Conservation (phyloP, 2,797 vertebrate genomes). For the Acanthurus tractus region DNA sequence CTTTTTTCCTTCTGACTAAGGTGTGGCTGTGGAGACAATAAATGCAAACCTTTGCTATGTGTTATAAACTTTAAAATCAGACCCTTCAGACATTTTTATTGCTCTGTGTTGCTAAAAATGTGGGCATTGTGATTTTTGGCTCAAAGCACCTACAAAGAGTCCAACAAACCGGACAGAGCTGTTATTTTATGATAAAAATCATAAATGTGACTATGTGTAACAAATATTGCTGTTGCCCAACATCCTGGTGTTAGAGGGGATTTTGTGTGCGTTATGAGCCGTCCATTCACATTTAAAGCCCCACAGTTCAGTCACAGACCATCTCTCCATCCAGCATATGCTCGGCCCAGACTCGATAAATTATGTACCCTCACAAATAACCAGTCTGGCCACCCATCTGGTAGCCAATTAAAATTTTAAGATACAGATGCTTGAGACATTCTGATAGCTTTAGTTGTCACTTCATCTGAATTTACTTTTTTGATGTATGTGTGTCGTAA, state of each 20-base stretch:
- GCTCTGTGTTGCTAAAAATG: background rate
- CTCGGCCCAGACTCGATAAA: conserved; percentile 64
- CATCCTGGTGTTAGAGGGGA: background rate
- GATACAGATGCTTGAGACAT: conserved; percentile 76
- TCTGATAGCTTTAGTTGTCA: conserved; percentile 62
- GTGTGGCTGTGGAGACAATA: no score
- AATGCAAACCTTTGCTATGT: background rate
- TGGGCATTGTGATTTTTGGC: background rate
- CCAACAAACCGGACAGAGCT: background rate
- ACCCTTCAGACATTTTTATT: no score
- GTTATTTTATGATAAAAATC: conserved; percentile 8
- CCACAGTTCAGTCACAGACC: conserved; percentile 34
- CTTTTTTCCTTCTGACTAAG: no score
- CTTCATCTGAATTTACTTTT: conserved; percentile 59
- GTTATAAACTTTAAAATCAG: background rate
- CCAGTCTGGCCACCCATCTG: conserved; percentile 74
- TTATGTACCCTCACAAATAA: conserved; percentile 79
- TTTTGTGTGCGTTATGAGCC: conserved; percentile 21
- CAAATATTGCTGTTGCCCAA: background rate
- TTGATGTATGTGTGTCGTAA: conserved; percentile 20
- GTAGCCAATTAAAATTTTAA: conserved; percentile 81
- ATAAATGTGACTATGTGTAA: background rate
- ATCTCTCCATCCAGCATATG: conserved; percentile 66
- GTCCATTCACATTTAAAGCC: conserved; percentile 55
- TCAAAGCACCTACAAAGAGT: background rate